Base-by-base conservation (phyloP, 2,797 vertebrate species). In the Tachyglossus aculeatus region DNA sequence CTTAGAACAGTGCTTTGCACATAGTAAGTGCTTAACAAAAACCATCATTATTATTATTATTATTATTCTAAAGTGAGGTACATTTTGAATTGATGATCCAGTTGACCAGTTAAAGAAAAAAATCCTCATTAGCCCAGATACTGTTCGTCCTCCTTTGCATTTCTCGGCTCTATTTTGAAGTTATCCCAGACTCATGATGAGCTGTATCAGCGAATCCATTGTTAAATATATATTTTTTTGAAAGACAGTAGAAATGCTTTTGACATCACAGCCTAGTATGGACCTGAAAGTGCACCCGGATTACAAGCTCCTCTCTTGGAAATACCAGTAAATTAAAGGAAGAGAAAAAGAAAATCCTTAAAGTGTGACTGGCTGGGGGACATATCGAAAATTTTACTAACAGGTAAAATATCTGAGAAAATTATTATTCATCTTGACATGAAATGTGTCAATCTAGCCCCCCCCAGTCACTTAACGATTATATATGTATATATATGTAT, bases 151-250 rank as follows among this genome's bases (percentile, higher is more conserved):
- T 41, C 45, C 43, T 73, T 54, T 84, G 9, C 59, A 72, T 83
- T 83, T 45, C 21, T 60, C 77, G 63, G 43, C 38, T 78, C 60
- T 86, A 64, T n/a, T n/a, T 71, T 81, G 67, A 82, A 81, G 57
- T 78, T 48, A 71, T 68, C 37, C 84, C 75, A 84, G 79, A 56
- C 39, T 62, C 60, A 36, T 66, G 79, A 82, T 78, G 74, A 81
- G 29, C 50, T 69, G 77, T 74, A 80, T 76, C 62, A 82, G 18
- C 53, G 59, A 58, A 79, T 78, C 66, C 78, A 77, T 86, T 87
- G 89, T 86, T 82, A 85, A 90, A 81, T 71, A 69, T 70, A n/a
- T n/a, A n/a, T 56, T 72, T 18, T 12, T 73, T 54, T 74, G 54
- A 50, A 78, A 83, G 68, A 69, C 29, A 70, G 33, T 50, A 78